Evolutionary conservation across 2,888 invertebrate genomes (phyloP).

Genomic region (Crocallis elinguaria): DNA sequence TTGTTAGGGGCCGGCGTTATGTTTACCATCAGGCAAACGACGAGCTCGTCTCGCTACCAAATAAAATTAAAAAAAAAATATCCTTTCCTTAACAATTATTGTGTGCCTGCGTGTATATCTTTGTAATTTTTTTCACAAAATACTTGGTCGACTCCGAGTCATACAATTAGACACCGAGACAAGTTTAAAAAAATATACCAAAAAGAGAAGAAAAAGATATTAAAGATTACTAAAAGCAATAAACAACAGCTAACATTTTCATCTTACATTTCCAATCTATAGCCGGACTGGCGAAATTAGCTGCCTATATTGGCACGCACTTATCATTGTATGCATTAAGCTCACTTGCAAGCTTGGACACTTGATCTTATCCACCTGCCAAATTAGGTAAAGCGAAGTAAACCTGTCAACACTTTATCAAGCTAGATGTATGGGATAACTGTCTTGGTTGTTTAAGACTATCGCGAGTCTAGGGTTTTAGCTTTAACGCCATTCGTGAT

Average conservation of each 20-base stretch:
- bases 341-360: slow-evolving; percentile 15
- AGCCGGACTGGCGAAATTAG: not conserved
- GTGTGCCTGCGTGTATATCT: too few species aligned
- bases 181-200: too few species aligned
- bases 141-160: too few species aligned
- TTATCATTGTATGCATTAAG: slow-evolving; percentile 6
- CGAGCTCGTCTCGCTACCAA: too few species aligned
- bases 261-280: not conserved
- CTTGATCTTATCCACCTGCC: slow-evolving; percentile 20
- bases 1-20: too few species aligned
- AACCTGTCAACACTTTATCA: slow-evolving; percentile 27
- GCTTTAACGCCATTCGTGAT: slow-evolving; percentile 5
- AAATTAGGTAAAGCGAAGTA: slow-evolving; percentile 25
- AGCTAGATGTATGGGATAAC: slow-evolving; percentile 11
- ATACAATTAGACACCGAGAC: too few species aligned
- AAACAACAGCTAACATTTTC: not conserved
- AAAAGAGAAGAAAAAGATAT: too few species aligned
- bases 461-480: slow-evolving; percentile 11
- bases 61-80: too few species aligned
- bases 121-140: too few species aligned
- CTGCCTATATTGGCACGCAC: not conserved
- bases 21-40: too few species aligned
- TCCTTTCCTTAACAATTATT: too few species aligned
- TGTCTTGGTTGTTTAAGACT: slow-evolving; percentile 2
- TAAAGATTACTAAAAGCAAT: not conserved